Conservation (phyloP, 2,113 vertebrate genomes). For the Paedocypris sp. region DNA sequence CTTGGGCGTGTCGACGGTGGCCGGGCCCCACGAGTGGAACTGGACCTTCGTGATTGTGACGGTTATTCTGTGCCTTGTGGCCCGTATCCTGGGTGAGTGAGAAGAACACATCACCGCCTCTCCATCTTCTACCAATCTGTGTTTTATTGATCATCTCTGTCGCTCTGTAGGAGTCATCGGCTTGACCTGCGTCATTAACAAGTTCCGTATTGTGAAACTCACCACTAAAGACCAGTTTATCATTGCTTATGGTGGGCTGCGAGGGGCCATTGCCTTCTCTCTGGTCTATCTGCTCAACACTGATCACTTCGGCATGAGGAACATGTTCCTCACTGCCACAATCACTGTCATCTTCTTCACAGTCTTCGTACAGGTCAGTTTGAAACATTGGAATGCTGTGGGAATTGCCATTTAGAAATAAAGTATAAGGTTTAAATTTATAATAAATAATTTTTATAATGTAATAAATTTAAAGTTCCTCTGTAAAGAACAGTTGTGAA, state of each 20-base stretch:
- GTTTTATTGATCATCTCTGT: not conserved
- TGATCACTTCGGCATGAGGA: constrained; percentile 63
- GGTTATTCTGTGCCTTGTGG: constrained; percentile 80
- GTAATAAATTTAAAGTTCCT: no score
- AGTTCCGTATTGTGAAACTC: constrained; percentile 93
- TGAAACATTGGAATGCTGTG: not conserved
- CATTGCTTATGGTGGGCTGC: constrained; percentile 87
- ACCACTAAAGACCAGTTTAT: constrained; percentile 98
- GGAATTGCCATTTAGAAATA: no score
- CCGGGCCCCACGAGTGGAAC: constrained; percentile 82
- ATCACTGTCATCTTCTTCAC: constrained; percentile 99
- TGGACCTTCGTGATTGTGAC: constrained; percentile 90
- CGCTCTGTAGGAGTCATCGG: constrained; percentile 75
- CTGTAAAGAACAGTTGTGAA: no score
- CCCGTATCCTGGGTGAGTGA: constrained; percentile 79
- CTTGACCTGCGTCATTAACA: constrained; percentile 90
- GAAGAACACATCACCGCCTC: no score
- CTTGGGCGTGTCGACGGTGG: constrained; percentile 88
- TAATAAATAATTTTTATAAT: no score
- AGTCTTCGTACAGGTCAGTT: constrained; percentile 87
- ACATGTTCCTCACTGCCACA: constrained; percentile 93
- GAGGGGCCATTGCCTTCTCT: constrained; percentile 95
- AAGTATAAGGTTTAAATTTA: no score
- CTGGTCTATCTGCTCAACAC: constrained; percentile 78
- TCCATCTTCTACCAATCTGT: no score